phyloP scores from a whole-genome alignment of 2,797 vertebrate genomes.

The Tragelaphus oryx region DNA sequence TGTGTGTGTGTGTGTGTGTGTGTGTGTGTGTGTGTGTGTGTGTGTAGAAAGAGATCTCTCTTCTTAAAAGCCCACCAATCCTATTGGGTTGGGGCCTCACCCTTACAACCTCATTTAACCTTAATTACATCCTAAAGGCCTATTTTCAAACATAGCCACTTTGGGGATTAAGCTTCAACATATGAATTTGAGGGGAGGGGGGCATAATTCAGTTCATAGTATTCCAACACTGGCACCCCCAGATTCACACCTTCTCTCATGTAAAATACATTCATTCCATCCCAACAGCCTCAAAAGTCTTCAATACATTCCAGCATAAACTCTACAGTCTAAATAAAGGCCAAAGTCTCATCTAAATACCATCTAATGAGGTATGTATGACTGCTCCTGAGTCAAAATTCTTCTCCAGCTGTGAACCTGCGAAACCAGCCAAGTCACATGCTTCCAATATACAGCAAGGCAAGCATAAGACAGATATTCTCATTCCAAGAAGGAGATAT shows the following conservation, averaged over 20 bases:
- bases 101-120: background rate
- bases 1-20: too few species aligned
- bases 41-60: background rate
- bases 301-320: conserved; percentile 1
- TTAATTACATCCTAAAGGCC: background rate
- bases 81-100: background rate
- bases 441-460: background rate
- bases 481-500: background rate
- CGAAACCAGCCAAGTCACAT: background rate
- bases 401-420: background rate
- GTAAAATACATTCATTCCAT: conserved; percentile 9
- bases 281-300: background rate
- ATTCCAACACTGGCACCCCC: background rate
- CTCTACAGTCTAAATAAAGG: conserved; percentile 8
- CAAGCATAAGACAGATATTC: background rate
- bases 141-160: conserved; percentile 6
- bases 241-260: background rate
- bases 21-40: background rate
- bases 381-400: conserved; percentile 3
- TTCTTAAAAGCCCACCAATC: background rate
- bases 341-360: conserved; percentile 18
- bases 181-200: background rate
- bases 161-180: background rate
- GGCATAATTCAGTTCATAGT: background rate
- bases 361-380: background rate